Evolutionary conservation across 92 coral and sea anemone species (phyloP), one percentile per base, ranked within the genome.

Genomic region (Palythoa grandiflora): DNA sequence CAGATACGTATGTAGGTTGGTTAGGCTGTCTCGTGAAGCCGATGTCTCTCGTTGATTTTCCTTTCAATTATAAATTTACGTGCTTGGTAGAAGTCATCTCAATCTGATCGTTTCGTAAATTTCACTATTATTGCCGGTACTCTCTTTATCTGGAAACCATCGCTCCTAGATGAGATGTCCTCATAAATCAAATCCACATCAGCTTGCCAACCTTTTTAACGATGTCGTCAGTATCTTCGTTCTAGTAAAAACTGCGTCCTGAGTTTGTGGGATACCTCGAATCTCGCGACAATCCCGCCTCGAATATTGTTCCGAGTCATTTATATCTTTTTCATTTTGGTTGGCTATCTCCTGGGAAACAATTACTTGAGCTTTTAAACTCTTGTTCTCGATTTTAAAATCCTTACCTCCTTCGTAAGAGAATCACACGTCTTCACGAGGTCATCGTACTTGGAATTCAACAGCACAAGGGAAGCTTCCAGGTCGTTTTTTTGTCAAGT

Each of bases 91-190:
- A 71, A 71, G 48, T 71, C 35, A 17, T 66, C 71, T 36, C 71
- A 7, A n/a, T 20, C 36, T 20, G 71, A 66, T 36, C 71, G 20
- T 36, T 66, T 66, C 36, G 71, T 66, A 10, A 15, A 66, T 66
- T 66, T 66, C 36, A 66, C 71, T n/a, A 66, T 66, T n/a, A 66
- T 66, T 36, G 71, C 75, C 51, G 77, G 77, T 38, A 38, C 51
- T 15, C 51, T 38, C n/a, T 72, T 72, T 72, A 72, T 38, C n/a
- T 72, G 77, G 51, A 72, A 16, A 72, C 77, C 77, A 72, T 72
- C 77, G 21, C 50, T 72, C 38, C 77, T 71, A 71, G 48, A 7
- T 38, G 77, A 72, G 47, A 72, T 70, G 75, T 70, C 75, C 39
- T 38, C 75, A 21, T 2, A 9, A 28, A 28, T 38, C 39, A 70